phyloP scores from a whole-genome alignment of 2,797 vertebrate species.

The Coranthus polyacanthus region DNA sequence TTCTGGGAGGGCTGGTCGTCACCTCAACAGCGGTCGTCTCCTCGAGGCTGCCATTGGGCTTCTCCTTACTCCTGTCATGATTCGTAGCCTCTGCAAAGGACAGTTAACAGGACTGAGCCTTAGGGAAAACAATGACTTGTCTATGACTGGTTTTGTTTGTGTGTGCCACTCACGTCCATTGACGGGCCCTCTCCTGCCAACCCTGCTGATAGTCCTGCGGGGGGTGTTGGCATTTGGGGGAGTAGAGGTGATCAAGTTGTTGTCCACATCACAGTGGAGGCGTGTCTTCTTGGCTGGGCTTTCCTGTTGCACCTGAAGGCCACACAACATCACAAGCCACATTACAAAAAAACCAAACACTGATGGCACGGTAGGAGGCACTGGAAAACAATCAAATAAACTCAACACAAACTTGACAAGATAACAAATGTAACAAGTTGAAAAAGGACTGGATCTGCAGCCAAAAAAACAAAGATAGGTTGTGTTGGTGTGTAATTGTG shows the following conservation, averaged over 20 bases:
- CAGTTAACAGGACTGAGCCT: not conserved
- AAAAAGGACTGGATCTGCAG: no score
- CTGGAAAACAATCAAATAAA: not conserved
- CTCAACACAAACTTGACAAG: no score
- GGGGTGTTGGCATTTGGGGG: constrained; percentile 87
- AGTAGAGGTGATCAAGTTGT: constrained; percentile 95
- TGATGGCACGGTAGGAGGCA: not conserved
- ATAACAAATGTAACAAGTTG: no score
- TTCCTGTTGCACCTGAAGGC: constrained; percentile 91
- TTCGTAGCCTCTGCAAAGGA: constrained; percentile 88
- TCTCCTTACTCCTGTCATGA: constrained; percentile 94
- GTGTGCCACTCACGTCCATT: constrained; percentile 89
- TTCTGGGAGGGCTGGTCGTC: constrained; percentile 91
- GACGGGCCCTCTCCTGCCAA: constrained; percentile 90
- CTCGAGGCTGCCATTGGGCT: constrained; percentile 94
- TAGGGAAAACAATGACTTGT: not conserved
- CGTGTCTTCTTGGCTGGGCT: constrained; percentile 92
- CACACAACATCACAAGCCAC: constrained; percentile 2
- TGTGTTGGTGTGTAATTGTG: no score
- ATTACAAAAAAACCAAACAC: not conserved
- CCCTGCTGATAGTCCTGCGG: constrained; percentile 88
- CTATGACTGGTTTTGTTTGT: not conserved
- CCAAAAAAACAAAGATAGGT: no score
- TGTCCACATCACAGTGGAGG: constrained; percentile 92
- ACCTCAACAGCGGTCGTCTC: constrained; percentile 86